These are phyloP conservation scores for Parthenolecanium corni DNA, from an alignment of 2,888 invertebrate species.

Conservation along the genomic window DNA sequence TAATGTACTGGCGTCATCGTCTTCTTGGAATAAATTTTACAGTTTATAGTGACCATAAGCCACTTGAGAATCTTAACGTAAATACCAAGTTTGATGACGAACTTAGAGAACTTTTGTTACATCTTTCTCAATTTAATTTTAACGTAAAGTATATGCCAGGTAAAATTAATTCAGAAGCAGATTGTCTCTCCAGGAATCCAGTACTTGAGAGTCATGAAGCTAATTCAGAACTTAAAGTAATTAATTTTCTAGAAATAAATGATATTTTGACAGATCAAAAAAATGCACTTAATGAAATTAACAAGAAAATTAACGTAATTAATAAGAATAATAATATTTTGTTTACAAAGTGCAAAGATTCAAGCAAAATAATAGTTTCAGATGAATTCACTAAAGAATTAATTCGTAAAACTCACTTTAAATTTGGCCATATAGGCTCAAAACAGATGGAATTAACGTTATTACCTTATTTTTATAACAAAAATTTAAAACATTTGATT, in stretches of 20 bases:
- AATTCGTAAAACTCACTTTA: background rate
- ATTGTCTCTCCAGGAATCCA: slow-evolving; percentile 32
- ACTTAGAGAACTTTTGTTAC: slow-evolving; percentile 32
- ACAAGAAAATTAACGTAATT: too few species aligned
- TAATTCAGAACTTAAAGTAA: slow-evolving; percentile 15
- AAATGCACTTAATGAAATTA: background rate
- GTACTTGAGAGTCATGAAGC: slow-evolving; percentile 29
- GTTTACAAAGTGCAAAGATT: background rate
- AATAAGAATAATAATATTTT: slow-evolving; percentile 5
- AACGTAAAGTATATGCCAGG: slow-evolving; percentile 32
- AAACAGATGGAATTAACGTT: background rate
- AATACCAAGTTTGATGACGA: slow-evolving; percentile 32
- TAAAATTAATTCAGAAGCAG: slow-evolving; percentile 32
- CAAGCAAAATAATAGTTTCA: background rate
- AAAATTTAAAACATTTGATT: slow-evolving; percentile 32
- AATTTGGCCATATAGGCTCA: background rate
- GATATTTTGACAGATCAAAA: background rate
- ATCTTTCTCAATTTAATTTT: slow-evolving; percentile 33
- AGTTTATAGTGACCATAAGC: slow-evolving; percentile 30
- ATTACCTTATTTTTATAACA: background rate
- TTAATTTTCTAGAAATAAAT: background rate
- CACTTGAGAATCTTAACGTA: slow-evolving; percentile 32
- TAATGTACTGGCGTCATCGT: slow-evolving; percentile 29
- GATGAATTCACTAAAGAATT: background rate
- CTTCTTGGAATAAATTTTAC: slow-evolving; percentile 22